phyloP scores from a whole-genome alignment of 1,140 invertebrate species.

The Zaprionus taronus region DNA sequence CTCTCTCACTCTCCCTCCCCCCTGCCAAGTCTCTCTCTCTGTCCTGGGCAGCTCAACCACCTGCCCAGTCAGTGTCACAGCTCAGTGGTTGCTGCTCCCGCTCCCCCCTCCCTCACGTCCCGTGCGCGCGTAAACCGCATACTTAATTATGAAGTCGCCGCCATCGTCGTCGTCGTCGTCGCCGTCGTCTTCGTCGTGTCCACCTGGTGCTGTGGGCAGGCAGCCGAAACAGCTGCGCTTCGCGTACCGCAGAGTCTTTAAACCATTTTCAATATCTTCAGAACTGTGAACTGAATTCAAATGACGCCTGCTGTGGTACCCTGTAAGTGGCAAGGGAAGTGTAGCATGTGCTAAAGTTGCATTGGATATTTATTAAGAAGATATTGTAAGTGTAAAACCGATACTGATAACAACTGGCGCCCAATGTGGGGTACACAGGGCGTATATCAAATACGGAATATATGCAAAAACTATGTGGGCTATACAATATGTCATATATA shows the following conservation, averaged over 20 bases:
- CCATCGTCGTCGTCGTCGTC: constrained; percentile 10
- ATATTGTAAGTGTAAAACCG: too few species aligned
- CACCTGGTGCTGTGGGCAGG: constrained; percentile 26
- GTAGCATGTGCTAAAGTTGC: too few species aligned
- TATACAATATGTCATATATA: too few species aligned
- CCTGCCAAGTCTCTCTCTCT: not conserved
- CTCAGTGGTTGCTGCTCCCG: constrained; percentile 43
- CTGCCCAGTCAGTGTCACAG: constrained; percentile 45
- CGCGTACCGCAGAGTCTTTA: constrained; percentile 49
- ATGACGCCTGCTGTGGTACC: constrained; percentile 5
- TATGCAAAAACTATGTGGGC: too few species aligned
- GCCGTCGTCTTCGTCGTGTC: not conserved
- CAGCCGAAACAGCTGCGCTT: constrained; percentile 36
- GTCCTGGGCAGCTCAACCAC: constrained; percentile 12
- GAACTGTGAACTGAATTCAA: constrained; percentile 26
- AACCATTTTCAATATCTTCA: constrained; percentile 71
- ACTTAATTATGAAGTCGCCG: constrained; percentile 78
- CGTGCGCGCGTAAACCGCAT: constrained; percentile 70
- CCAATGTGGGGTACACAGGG: too few species aligned
- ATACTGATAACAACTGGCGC: too few species aligned
- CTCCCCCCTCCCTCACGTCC: constrained; percentile 13
- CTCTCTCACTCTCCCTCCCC: not conserved
- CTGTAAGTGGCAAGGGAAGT: constrained; percentile 1
- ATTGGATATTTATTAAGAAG: too few species aligned
- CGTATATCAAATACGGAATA: too few species aligned